Conservation (phyloP, 2,113 vertebrate species). For the Platysternon megacephalum region DNA sequence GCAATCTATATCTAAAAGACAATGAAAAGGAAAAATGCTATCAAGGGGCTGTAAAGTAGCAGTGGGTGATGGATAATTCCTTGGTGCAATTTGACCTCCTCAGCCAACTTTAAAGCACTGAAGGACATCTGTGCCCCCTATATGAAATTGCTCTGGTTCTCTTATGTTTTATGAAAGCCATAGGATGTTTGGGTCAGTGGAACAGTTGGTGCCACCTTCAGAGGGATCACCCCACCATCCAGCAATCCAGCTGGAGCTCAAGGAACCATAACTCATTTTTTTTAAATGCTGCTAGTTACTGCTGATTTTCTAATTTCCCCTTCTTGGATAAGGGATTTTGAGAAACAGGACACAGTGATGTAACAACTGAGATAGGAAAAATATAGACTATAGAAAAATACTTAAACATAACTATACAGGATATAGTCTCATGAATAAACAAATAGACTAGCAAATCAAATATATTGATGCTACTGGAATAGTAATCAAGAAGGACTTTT, state of each 20-base stretch:
- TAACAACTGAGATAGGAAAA: background rate
- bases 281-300: background rate
- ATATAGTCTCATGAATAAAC: slow-evolving; percentile 1
- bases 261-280: background rate
- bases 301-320: background rate
- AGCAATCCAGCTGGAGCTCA: background rate
- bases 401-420: background rate
- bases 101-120: background rate
- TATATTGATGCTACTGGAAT: background rate
- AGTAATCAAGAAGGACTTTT: background rate
- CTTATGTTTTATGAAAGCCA: accelerated
- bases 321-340: background rate
- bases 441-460: background rate
- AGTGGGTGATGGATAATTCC: accelerated
- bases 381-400: background rate
- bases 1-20: slow-evolving; percentile 76
- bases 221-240: accelerated
- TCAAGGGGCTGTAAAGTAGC: slow-evolving; percentile 71
- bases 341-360: background rate
- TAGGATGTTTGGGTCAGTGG: background rate
- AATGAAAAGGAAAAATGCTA: slow-evolving; percentile 78
- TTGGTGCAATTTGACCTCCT: background rate
- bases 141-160: background rate
- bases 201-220: background rate
- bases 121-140: background rate